A percentile compares a stretch with the other conserved stretches of the same genome.
Evolutionary conservation across 2,113 vertebrate species (phyloP).

Genomic region (Gnathonemus echidnorhynchus): DNA sequence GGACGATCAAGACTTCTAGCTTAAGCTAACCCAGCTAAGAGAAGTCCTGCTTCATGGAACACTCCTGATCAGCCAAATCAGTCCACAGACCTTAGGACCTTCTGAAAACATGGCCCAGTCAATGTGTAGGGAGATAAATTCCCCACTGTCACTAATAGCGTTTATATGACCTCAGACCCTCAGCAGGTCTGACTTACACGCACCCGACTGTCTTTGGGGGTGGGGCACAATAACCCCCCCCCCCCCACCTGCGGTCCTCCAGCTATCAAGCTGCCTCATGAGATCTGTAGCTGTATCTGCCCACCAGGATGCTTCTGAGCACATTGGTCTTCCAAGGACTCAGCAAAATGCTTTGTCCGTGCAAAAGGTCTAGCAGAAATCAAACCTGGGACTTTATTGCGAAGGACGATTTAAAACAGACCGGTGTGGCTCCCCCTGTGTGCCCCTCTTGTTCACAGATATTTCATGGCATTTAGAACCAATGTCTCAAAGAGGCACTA

Average conservation of each 20-base stretch:
- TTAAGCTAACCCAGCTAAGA: not conserved
- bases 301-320: not conserved
- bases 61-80: not conserved
- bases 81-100: not conserved
- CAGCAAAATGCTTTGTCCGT: not conserved
- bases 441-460: not conserved
- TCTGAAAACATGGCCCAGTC: not conserved
- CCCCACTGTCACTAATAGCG: not conserved
- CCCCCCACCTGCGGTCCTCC: not conserved
- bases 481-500: not conserved
- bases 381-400: not conserved
- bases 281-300: not conserved
- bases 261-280: not conserved
- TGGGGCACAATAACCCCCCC: not conserved
- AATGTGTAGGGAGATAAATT: not conserved
- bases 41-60: not conserved
- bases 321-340: not conserved
- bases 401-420: not conserved
- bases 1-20: not conserved
- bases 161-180: not conserved
- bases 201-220: not conserved
- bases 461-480: not conserved
- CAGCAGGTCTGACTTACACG: not conserved
- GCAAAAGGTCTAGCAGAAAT: not conserved
- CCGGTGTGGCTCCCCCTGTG: not conserved